phyloP scores from a whole-genome alignment of 2,888 invertebrate genomes.

The Electrophaes corylata region DNA sequence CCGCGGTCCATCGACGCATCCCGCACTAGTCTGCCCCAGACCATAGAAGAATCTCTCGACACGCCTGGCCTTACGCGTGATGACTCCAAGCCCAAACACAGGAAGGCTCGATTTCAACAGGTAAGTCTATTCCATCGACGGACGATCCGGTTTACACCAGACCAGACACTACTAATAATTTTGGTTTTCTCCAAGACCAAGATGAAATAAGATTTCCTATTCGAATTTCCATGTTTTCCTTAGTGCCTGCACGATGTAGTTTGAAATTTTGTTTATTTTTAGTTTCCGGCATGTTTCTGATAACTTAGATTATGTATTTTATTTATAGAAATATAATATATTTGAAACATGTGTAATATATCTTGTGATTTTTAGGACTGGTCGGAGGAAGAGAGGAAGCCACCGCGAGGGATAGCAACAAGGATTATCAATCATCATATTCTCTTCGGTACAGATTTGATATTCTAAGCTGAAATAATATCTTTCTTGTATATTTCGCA shows the following conservation, averaged over 20 bases:
- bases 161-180: conserved; percentile 1
- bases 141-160: conserved; percentile 17
- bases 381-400: conserved; percentile 81
- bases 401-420: conserved; percentile 81
- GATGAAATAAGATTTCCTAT: conserved; percentile 23
- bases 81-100: conserved; percentile 88
- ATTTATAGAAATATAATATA: too few relatives aligned
- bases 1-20: conserved; percentile 65
- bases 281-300: conserved; percentile 21
- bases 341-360: neutral
- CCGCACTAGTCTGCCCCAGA: conserved; percentile 74
- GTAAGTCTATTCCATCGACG: conserved; percentile 64
- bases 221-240: conserved; percentile 26
- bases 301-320: neutral
- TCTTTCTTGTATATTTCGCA: neutral
- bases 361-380: conserved; percentile 66
- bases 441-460: conserved; percentile 68
- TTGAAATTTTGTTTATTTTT: conserved; percentile 12
- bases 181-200: neutral
- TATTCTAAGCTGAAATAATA: neutral
- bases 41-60: conserved; percentile 53
- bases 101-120: conserved; percentile 94
- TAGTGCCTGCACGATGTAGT: conserved; percentile 48
- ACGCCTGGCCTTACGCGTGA: conserved; percentile 69
- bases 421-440: conserved; percentile 83